A percentile compares a stretch with the other conserved stretches of the same genome.
These are phyloP conservation scores for Hyphantria cunea DNA, from an alignment of 1,140 invertebrate species.

Conservation along the genomic window DNA sequence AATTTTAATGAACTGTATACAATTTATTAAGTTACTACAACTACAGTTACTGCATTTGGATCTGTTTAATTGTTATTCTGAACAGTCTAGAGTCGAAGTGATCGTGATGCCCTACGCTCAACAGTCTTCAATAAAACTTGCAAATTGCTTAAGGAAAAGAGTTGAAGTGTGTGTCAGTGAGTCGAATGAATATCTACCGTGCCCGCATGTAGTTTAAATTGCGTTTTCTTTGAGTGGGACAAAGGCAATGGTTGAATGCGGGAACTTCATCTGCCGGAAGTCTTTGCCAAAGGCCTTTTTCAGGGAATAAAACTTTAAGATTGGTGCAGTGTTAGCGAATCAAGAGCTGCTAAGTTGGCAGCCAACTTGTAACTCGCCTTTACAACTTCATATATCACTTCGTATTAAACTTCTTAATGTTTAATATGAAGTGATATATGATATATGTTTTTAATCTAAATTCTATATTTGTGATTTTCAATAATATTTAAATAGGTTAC, in stretches of 20 bases:
- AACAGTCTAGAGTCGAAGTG: constrained; percentile 16
- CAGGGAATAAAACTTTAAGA: constrained; percentile 37
- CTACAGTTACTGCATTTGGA: too few species aligned
- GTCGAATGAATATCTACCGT: constrained; percentile 54
- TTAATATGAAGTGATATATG: too few species aligned
- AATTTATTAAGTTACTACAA: too few species aligned
- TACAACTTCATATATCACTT: too few species aligned
- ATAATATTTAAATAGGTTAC: too few species aligned
- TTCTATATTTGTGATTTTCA: too few species aligned
- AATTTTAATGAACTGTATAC: too few species aligned
- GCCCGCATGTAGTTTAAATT: constrained; percentile 67
- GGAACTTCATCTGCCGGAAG: constrained; percentile 42
- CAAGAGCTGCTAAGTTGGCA: constrained; percentile 43
- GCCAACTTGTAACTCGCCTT: too few species aligned
- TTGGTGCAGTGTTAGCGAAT: constrained; percentile 34
- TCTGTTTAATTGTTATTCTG: constrained; percentile 49
- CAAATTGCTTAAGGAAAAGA: constrained; percentile 41
- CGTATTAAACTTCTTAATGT: too few species aligned
- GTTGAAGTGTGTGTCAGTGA: constrained; percentile 41
- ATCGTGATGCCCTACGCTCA: constrained; percentile 1
- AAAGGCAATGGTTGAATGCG: constrained; percentile 40
- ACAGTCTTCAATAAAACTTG: constrained; percentile 38
- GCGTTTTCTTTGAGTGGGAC: constrained; percentile 57
- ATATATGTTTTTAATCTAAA: too few species aligned
- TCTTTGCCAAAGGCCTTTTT: constrained; percentile 44